Evolutionary conservation across 2,113 vertebrate genomes (phyloP).

Genomic region (Jaculus jaculus): DNA sequence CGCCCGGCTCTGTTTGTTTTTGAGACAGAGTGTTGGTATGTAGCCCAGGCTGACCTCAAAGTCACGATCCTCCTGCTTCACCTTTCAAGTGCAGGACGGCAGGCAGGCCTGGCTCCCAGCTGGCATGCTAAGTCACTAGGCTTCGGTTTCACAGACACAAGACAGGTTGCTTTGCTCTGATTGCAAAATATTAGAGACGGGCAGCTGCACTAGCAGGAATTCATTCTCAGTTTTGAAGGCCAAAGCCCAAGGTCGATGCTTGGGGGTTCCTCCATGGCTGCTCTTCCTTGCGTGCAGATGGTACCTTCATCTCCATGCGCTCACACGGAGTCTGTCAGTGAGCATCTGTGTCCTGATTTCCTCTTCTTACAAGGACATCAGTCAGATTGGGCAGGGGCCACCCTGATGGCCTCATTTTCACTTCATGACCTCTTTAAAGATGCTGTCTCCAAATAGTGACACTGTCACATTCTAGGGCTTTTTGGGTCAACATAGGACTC

Average conservation of each 20-base stretch:
- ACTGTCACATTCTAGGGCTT: neutral
- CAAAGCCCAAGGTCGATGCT: neutral
- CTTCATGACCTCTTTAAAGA: neutral
- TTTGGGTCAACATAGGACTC: neutral
- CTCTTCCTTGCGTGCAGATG: neutral
- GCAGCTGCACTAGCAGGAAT: neutral
- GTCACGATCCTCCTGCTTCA: neutral
- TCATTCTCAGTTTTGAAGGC: neutral
- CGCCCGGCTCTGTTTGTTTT: too few species aligned
- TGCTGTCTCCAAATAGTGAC: neutral
- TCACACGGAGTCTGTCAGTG: neutral
- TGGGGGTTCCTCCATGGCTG: neutral
- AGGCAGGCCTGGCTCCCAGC: neutral
- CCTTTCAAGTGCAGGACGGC: neutral
- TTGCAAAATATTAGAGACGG: neutral
- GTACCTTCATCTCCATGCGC: fast-evolving
- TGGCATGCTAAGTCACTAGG: neutral
- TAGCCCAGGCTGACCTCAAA: neutral
- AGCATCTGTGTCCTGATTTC: neutral
- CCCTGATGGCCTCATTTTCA: neutral
- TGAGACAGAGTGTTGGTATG: too few species aligned
- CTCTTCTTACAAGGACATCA: neutral
- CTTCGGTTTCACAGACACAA: neutral
- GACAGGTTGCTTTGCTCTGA: neutral
- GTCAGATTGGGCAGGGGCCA: neutral